Conservation (phyloP, 2,113 vertebrate genomes). For the Pygoscelis adeliae region DNA sequence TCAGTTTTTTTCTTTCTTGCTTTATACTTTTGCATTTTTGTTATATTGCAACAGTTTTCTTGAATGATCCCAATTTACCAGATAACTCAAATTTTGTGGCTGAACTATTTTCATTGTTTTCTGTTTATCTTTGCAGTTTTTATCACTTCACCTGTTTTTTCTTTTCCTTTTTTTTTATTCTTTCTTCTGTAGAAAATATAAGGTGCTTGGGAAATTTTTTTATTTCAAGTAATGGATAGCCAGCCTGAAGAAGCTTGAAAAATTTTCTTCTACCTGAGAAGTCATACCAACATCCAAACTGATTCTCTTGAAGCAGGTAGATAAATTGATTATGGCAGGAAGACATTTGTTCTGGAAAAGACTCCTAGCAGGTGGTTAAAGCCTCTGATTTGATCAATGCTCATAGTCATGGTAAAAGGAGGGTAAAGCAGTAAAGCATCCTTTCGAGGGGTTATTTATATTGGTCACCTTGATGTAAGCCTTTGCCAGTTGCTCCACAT, state of each 20-base stretch:
- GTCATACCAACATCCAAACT: not conserved
- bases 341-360: not conserved
- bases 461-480: not conserved
- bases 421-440: not conserved
- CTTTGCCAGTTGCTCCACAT: not conserved
- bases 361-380: not conserved
- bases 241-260: not conserved
- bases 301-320: not conserved
- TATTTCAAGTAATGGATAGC: not conserved
- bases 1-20: not conserved
- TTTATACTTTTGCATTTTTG: not conserved
- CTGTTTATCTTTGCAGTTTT: not conserved
- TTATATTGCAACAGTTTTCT: not conserved
- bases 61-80: not conserved
- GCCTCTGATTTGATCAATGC: not conserved
- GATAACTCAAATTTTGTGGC: not conserved
- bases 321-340: not conserved
- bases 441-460: not conserved
- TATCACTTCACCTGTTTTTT: not conserved
- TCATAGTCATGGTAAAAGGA: not conserved
- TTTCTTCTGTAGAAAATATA: not conserved
- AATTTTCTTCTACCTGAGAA: not conserved
- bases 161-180: not conserved
- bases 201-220: not conserved
- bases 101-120: not conserved